Evolutionary conservation across 2,888 invertebrate species (phyloP), one percentile per base, ranked within the genome.

Genomic region (Entomobrya multifasciata): DNA sequence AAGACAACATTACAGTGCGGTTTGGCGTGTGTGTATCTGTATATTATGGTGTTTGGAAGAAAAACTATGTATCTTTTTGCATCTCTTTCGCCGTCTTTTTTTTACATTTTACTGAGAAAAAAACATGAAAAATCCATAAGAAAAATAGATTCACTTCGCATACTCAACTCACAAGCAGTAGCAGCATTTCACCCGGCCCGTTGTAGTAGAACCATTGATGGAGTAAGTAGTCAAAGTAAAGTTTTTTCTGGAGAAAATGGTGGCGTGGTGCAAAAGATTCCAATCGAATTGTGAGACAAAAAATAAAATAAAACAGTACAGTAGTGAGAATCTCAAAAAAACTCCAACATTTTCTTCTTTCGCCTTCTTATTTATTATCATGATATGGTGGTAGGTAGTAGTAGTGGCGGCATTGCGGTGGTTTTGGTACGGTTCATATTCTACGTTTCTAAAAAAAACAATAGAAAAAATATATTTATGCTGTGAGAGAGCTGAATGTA

Each of bases 71-170:
- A 36, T 55, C 80, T 36, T 70, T 67, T 80, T 70, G 36, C 52
- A 47, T 47, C 79, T 62, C 79, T 44, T 20, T 27, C 36, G 49
- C 17, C 22, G 17, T 36, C 49, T 11, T 62, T 20, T 44, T 47
- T 79, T 79, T n/a, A n/a, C n/a, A n/a, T n/a, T 79, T 65, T 20
- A 30, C 79, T 30, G 41, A 72, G 22, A 78, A n/a, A n/a, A n/a
- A n/a, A 65, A 60, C 70, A 85, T 67, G 70, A 85, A 78, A 76
- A 77, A 77, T 77, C 77, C 84, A 84, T 84, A 84, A 76, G 65
- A 77, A 41, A 84, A 84, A 84, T 76, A 77, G 84, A 30, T 72
- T 47, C 52, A 36, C 27, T 60, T 60, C 57, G 13, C 49, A 57
- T n/a, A n/a, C n/a, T 76, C n/a, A 11, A 25, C 27, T 60, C 44